A percentile compares a stretch with the other conserved stretches of the same genome.
Conservation (phyloP, 1,140 invertebrate species). For the Pseudomyrmex gracilis region DNA sequence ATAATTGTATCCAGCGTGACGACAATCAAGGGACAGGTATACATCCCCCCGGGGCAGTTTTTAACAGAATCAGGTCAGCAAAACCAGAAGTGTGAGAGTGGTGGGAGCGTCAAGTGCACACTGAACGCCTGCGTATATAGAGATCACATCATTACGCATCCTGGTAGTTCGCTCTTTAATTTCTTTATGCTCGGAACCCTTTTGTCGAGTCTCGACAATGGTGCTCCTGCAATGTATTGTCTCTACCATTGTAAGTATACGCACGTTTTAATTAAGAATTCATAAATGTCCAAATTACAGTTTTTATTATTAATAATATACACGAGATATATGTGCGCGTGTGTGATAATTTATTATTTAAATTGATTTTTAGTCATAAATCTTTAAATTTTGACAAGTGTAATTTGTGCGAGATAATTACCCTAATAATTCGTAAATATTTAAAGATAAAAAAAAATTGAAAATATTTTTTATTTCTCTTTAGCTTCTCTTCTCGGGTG, state of each 20-base stretch:
- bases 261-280: constrained; percentile 1
- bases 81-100: constrained; percentile 19
- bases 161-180: constrained; percentile 24
- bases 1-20: neutral
- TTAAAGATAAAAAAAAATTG: neutral
- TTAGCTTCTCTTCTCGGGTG: constrained; percentile 13
- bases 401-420: neutral
- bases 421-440: neutral
- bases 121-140: constrained; percentile 42
- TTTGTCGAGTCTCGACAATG: constrained; percentile 41
- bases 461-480: neutral
- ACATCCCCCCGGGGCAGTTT: constrained; percentile 37
- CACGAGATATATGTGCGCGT: no score
- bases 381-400: neutral
- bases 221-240: neutral
- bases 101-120: constrained; percentile 15
- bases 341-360: neutral
- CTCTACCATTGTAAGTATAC: constrained; percentile 29
- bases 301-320: constrained; percentile 1
- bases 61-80: constrained; percentile 42
- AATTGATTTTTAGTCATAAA: neutral
- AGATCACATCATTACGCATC: constrained; percentile 45
- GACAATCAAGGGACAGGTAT: neutral
- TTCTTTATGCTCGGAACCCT: neutral
- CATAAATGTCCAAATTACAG: neutral